phyloP scores from a whole-genome alignment of 2,797 vertebrate species.

The Anguilla pacifica region DNA sequence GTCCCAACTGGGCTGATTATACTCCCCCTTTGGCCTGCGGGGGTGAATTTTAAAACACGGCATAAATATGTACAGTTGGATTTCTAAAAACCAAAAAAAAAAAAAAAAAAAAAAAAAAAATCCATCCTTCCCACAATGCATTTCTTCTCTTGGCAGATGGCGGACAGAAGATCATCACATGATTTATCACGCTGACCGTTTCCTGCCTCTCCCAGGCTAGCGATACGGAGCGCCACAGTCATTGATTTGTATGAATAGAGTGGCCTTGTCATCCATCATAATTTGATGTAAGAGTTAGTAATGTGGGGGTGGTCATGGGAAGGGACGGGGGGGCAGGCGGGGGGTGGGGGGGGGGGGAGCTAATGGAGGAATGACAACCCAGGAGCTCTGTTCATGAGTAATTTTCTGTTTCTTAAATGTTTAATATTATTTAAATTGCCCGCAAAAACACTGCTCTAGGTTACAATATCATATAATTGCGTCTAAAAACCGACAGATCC shows the following conservation, averaged over 20 bases:
- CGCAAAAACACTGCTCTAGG: slow-evolving; percentile 40
- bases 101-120: neutral
- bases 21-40: neutral
- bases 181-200: slow-evolving; percentile 99
- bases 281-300: slow-evolving; percentile 99
- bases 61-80: slow-evolving; percentile 77
- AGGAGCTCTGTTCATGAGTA: slow-evolving; percentile 81
- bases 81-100: slow-evolving; percentile 74
- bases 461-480: slow-evolving; percentile 63
- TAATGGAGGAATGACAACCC: slow-evolving; percentile 49
- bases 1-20: neutral
- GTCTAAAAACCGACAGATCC: neutral
- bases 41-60: slow-evolving; percentile 66
- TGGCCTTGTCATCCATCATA: slow-evolving; percentile 99
- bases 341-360: neutral
- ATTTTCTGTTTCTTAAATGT: slow-evolving; percentile 90
- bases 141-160: slow-evolving; percentile 78
- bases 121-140: slow-evolving; percentile 71
- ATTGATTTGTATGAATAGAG: slow-evolving; percentile 99
- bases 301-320: slow-evolving; percentile 83
- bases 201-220: slow-evolving; percentile 99
- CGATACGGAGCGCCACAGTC: slow-evolving; percentile 99
- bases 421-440: slow-evolving; percentile 55
- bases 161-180: slow-evolving; percentile 98
- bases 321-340: neutral